phyloP scores from a whole-genome alignment of 2,888 invertebrate species.

The Seira musarum region DNA sequence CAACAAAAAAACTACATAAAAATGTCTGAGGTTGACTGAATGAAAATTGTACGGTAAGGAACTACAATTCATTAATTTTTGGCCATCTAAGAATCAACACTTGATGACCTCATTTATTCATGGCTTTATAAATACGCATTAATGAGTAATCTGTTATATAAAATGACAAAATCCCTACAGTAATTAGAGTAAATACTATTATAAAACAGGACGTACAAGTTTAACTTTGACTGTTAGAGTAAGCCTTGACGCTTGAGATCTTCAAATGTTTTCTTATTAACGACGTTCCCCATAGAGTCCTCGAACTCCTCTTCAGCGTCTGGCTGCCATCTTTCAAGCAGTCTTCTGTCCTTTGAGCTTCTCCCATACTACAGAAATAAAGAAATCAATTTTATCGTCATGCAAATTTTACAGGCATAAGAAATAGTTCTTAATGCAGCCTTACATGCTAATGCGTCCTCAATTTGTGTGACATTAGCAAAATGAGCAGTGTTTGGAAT shows the following conservation, averaged over 20 bases:
- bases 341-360: slow-evolving; percentile 97
- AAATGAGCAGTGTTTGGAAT: slow-evolving; percentile 99
- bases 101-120: no score
- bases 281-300: slow-evolving; percentile 98
- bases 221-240: slow-evolving; percentile 76
- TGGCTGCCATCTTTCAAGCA: slow-evolving; percentile 93
- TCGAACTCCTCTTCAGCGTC: slow-evolving; percentile 99
- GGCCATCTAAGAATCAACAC: no score
- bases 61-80: no score
- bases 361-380: slow-evolving; percentile 88
- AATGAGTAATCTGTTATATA: no score
- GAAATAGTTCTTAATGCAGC: neutral
- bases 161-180: no score
- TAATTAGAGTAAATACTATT: no score
- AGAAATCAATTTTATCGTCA: neutral
- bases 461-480: slow-evolving; percentile 99
- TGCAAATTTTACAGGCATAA: no score
- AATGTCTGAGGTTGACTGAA: no score
- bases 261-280: slow-evolving; percentile 98
- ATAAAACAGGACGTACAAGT: no score
- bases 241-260: slow-evolving; percentile 98
- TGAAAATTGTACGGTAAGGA: no score
- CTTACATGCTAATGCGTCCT: slow-evolving; percentile 94
- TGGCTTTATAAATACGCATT: no score
- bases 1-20: no score